Evolutionary conservation across 92 coral and sea anemone genomes (phyloP).

Genomic region (Nematostella vectensis): DNA sequence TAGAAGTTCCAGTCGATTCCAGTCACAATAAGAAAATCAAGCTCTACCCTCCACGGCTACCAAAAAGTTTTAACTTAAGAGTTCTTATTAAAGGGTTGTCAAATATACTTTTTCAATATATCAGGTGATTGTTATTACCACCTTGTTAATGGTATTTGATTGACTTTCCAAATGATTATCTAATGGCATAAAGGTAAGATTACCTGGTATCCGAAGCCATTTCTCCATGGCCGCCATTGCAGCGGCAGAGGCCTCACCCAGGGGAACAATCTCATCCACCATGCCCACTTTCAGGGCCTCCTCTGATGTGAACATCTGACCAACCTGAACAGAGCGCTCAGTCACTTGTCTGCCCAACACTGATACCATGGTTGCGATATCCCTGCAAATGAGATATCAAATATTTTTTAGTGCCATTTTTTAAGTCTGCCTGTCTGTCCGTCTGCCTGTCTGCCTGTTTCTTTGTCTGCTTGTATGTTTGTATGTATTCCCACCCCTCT

Average conservation of each 20-base stretch:
- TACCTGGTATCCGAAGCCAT: conserved; percentile 63
- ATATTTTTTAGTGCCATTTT: background rate
- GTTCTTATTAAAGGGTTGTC: background rate
- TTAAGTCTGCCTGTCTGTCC: too few species aligned
- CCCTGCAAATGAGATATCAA: conserved; percentile 35
- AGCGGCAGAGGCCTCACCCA: conserved; percentile 27
- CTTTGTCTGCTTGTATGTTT: background rate
- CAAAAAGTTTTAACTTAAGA: background rate
- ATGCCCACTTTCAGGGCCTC: conserved; percentile 51
- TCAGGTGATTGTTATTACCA: too few species aligned
- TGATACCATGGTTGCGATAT: conserved; percentile 41
- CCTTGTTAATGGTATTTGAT: too few species aligned
- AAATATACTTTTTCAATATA: background rate
- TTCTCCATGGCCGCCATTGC: conserved; percentile 41
- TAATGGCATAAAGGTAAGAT: background rate
- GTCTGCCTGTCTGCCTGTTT: background rate
- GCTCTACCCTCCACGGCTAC: background rate
- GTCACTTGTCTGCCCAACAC: conserved; percentile 45
- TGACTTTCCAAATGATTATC: too few species aligned
- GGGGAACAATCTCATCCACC: conserved; percentile 51
- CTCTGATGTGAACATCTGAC: conserved; percentile 34
- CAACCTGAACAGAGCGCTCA: conserved; percentile 50
- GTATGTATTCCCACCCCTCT: background rate
- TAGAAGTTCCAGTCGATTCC: too few species aligned
- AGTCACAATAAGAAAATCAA: too few species aligned